phyloP scores from a whole-genome alignment of 1,140 invertebrate species.

The Tetramorium alpestre region DNA sequence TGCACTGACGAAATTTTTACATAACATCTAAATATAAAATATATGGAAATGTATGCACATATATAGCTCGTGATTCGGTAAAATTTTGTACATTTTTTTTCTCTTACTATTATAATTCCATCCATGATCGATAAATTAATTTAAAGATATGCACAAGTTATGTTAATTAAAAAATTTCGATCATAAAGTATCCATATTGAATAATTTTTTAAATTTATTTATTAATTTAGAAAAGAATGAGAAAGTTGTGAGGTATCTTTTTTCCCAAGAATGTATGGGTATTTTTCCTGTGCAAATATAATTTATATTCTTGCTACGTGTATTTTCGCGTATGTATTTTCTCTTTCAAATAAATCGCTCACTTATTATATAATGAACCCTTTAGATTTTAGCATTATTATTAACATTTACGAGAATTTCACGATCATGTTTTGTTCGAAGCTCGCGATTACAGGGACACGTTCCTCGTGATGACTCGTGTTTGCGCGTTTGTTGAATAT shows the following conservation, averaged over 20 bases:
- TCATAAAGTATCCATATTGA: neutral
- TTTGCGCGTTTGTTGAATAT: conserved; percentile 10
- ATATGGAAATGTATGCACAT: neutral
- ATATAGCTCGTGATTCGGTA: neutral
- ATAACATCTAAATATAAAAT: conserved; percentile 5
- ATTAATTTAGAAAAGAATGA: neutral
- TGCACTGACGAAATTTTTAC: neutral
- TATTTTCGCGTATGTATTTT: neutral
- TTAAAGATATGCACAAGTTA: neutral
- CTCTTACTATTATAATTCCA: neutral
- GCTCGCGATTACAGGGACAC: neutral
- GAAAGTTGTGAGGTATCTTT: neutral
- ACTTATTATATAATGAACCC: neutral
- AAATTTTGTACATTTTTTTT: neutral
- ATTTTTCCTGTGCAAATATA: neutral
- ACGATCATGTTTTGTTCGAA: neutral
- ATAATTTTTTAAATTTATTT: neutral
- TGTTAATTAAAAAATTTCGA: neutral
- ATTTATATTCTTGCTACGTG: neutral
- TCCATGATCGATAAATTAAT: neutral
- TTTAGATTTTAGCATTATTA: neutral
- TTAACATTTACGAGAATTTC: neutral
- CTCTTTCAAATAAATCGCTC: neutral
- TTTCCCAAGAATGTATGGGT: neutral
- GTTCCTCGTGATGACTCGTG: neutral